Conservation (phyloP, 2,797 vertebrate species). For the Nannoperca australis region DNA sequence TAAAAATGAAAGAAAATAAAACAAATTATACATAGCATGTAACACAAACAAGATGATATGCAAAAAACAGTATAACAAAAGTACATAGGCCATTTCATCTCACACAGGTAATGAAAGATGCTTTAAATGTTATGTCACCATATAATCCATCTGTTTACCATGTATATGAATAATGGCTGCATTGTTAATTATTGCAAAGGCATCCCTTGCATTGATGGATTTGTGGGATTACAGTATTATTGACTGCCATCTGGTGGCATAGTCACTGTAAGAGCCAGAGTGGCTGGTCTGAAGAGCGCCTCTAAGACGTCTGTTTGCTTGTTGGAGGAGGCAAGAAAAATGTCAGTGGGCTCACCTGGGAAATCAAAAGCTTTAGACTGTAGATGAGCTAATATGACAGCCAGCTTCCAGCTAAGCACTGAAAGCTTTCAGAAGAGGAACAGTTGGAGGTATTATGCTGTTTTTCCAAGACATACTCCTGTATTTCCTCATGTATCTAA, state of each 20-base stretch:
- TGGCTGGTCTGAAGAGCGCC: slow-evolving; percentile 3
- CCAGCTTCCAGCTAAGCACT: slow-evolving; percentile 8
- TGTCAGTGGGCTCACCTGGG: slow-evolving; percentile 39
- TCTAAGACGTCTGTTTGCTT: not conserved
- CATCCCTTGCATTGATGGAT: slow-evolving; percentile 37
- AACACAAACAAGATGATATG: not conserved
- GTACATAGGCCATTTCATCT: not conserved
- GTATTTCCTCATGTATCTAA: slow-evolving; percentile 10
- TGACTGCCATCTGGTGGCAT: slow-evolving; percentile 68
- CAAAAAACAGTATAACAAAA: not conserved
- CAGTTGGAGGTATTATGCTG: not conserved
- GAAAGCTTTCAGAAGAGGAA: slow-evolving; percentile 1
- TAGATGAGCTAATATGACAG: slow-evolving; percentile 23
- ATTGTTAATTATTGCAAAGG: slow-evolving; percentile 27
- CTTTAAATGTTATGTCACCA: not conserved
- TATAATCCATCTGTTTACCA: slow-evolving; percentile 11
- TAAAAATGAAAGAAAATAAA: not conserved
- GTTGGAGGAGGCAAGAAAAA: slow-evolving; percentile 16
- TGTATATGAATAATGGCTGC: slow-evolving; percentile 3
- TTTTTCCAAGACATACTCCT: slow-evolving; percentile 14
- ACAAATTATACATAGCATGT: not conserved
- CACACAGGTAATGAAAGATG: not conserved
- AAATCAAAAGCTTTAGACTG: slow-evolving; percentile 39
- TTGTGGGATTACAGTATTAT: slow-evolving; percentile 52
- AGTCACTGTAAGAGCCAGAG: slow-evolving; percentile 17